phyloP scores from a whole-genome alignment of 2,113 vertebrate species.

The Athene noctua region DNA sequence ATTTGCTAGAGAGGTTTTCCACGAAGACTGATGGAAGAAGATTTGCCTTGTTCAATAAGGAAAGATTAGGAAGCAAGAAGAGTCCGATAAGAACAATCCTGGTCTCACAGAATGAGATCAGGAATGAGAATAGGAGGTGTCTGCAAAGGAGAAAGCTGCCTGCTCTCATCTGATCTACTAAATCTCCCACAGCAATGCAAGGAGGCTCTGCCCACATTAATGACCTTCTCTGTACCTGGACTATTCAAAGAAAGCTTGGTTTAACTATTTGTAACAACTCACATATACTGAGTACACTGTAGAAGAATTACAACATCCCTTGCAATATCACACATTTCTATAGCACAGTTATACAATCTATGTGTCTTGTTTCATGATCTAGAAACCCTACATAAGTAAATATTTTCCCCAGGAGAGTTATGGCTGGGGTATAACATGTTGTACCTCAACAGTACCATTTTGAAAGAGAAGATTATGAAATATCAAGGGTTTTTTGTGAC shows the following conservation, averaged over 20 bases:
- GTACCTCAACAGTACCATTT: background rate
- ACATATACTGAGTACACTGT: background rate
- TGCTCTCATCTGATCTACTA: background rate
- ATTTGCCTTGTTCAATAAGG: background rate
- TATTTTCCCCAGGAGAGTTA: background rate
- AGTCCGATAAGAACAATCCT: background rate
- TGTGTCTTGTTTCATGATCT: background rate
- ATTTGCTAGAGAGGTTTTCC: background rate
- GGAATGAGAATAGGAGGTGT: background rate
- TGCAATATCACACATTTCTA: background rate
- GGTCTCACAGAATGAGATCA: background rate
- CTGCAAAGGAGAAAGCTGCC: background rate
- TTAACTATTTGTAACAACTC: background rate
- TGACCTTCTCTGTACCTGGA: background rate
- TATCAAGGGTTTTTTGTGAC: background rate
- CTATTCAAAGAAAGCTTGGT: background rate
- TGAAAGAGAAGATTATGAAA: background rate
- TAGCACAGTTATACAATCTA: background rate
- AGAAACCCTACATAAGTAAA: background rate
- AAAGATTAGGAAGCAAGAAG: background rate
- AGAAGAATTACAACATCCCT: background rate
- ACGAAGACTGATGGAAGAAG: background rate
- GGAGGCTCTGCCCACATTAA: background rate
- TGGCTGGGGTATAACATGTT: background rate
- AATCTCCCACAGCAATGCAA: background rate